Evolutionary conservation across 2,113 vertebrate species (phyloP), one percentile per base, ranked within the genome.

Genomic region (Phycodurus eques): DNA sequence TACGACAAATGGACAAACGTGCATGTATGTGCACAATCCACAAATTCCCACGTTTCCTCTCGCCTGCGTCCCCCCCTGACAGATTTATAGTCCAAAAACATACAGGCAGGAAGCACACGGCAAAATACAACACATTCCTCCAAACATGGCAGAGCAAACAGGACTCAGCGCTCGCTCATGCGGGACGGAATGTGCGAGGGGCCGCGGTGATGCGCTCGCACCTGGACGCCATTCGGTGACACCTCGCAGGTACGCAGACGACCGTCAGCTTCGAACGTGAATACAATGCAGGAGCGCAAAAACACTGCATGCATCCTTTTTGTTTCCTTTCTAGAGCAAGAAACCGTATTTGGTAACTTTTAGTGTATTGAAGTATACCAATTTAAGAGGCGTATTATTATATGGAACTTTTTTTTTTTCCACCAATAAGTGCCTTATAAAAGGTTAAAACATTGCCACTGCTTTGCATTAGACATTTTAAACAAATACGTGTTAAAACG

Each of bases 141-240:
- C 64, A 15, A 66, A 39, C 31, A 39, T 27, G 10, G 10, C 44
- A 67, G 61, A 67, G 75, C 56, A 79, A 83, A 86, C 11, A 80
- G 43, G 66, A 33, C 57, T 53, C 64, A 7, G 19, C 27, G 72
- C 68, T 60, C 22, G 43, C 76, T 73, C 72, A 74, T 59, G 13
- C 53, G n/a, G 39, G 39, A 2, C 70, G 78, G 80, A 85, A 80
- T 84, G 83, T 75, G 72, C 6, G 42, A 53, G 68, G 68, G 74
- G 57, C 70, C 70, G 20, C 44, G 42, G 1, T 71, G 83, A 83
- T 77, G 70, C 73, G 35, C 46, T 79, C 51, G 73, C 81, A 80
- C 75, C 70, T 63, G 70, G 54, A 13, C 77, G 51, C 53, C 19
- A 75, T 33, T 66, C 14, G 14, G 10, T 31, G 64, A 66, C 43